phyloP scores from a whole-genome alignment of 2,888 invertebrate species.

The Pherbina coryleti region DNA sequence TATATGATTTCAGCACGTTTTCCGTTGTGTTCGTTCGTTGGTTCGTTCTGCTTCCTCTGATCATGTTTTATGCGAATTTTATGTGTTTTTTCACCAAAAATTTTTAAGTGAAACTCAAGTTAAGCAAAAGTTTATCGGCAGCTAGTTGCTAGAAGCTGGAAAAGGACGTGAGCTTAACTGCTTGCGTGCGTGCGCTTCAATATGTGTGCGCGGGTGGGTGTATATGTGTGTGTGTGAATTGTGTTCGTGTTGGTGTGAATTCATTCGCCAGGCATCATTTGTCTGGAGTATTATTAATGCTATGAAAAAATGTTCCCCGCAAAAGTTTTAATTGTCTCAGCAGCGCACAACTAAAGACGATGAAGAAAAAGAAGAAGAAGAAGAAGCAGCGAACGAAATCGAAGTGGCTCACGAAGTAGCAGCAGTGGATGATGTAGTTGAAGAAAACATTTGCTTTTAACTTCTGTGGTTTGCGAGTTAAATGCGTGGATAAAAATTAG shows the following conservation, averaged over 20 bases:
- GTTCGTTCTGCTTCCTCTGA: not conserved
- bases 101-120: constrained; percentile 26
- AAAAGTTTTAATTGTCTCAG: constrained; percentile 28
- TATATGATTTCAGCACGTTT: not conserved
- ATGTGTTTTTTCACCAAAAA: not conserved
- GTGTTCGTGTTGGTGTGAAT: not conserved
- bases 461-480: not conserved
- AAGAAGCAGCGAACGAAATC: not conserved
- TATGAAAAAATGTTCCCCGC: constrained; percentile 14
- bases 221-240: not conserved
- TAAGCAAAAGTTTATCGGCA: constrained; percentile 11
- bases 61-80: constrained; percentile 12
- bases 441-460: no score
- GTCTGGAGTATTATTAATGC: constrained; percentile 11
- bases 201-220: not conserved
- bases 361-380: no score
- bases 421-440: not conserved
- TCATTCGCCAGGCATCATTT: not conserved
- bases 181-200: not conserved
- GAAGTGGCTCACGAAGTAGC: not conserved
- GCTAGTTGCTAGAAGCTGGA: not conserved
- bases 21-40: not conserved
- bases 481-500: constrained; percentile 21
- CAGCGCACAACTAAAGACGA: no score
- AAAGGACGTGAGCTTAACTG: not conserved